Conservation (phyloP, 2,888 invertebrate species). For the Apantesis nais region DNA sequence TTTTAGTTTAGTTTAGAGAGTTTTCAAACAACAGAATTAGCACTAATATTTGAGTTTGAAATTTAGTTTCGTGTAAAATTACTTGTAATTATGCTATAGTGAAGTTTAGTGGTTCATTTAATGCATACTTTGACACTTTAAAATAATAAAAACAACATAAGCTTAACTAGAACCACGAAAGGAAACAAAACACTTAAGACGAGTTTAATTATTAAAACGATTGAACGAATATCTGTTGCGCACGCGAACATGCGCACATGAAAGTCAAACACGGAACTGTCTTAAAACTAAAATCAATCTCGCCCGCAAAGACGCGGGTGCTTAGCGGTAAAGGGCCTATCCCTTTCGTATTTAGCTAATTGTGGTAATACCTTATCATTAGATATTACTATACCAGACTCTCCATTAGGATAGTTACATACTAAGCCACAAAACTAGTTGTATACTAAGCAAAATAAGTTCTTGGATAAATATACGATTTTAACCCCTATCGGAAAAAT, state of each 20-base stretch:
- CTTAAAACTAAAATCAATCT: neutral
- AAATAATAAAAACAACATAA: neutral
- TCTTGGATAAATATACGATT: neutral
- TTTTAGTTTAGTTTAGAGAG: too few relatives aligned
- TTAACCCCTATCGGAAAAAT: neutral
- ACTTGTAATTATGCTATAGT: too few relatives aligned
- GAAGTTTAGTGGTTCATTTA: too few relatives aligned
- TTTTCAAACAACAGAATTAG: too few relatives aligned
- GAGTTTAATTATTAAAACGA: neutral
- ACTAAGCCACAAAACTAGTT: too few relatives aligned
- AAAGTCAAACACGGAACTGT: neutral
- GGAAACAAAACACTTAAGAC: neutral
- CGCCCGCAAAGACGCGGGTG: neutral
- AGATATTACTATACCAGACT: too few relatives aligned
- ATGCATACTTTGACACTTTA: too few relatives aligned
- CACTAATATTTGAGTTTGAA: too few relatives aligned
- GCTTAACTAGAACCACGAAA: neutral
- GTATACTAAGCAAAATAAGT: neutral
- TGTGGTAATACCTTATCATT: too few relatives aligned
- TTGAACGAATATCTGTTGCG: neutral
- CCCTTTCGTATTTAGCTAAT: too few relatives aligned
- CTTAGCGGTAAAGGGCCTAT: neutral
- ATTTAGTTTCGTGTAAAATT: too few relatives aligned
- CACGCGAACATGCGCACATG: neutral
- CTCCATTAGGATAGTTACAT: too few relatives aligned